phyloP scores from a whole-genome alignment of 2,113 vertebrate species.

The Hydropotes inermis region DNA sequence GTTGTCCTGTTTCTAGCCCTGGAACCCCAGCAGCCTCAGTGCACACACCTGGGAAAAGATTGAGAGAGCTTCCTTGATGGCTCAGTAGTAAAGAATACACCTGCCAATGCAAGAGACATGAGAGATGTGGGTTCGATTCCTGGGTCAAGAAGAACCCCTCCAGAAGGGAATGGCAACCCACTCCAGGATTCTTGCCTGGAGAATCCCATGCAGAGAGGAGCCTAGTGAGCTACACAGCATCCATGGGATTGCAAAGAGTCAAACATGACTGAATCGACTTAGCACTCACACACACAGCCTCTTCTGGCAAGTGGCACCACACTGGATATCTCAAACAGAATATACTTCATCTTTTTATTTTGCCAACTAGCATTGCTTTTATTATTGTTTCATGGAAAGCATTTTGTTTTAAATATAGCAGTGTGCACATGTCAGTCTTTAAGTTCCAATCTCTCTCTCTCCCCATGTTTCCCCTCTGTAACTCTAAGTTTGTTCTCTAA shows the following conservation, averaged over 20 bases:
- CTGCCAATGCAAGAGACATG: too few relatives aligned
- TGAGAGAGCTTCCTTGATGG: accelerated
- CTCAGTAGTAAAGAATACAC: neutral
- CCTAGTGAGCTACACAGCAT: accelerated
- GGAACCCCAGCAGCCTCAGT: accelerated
- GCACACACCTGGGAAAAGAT: accelerated
- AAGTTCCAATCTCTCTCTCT: neutral
- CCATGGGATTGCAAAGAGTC: too few relatives aligned
- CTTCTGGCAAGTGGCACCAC: too few relatives aligned
- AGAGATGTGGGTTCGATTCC: too few relatives aligned
- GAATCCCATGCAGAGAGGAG: too few relatives aligned
- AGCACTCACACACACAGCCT: accelerated
- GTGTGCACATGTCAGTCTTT: neutral
- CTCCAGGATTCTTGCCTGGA: too few relatives aligned
- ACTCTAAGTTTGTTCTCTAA: neutral
- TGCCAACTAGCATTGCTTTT: too few relatives aligned
- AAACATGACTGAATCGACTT: accelerated
- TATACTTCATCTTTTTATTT: neutral
- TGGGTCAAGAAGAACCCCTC: too few relatives aligned
- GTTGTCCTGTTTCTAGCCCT: accelerated
- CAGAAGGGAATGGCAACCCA: too few relatives aligned
- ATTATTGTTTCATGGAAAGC: neutral
- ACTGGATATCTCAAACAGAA: too few relatives aligned
- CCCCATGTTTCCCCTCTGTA: neutral
- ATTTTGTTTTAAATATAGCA: neutral